These are phyloP conservation scores for Cephus sareptanus DNA, from an alignment of 2,888 invertebrate genomes.

Conservation along the genomic window DNA sequence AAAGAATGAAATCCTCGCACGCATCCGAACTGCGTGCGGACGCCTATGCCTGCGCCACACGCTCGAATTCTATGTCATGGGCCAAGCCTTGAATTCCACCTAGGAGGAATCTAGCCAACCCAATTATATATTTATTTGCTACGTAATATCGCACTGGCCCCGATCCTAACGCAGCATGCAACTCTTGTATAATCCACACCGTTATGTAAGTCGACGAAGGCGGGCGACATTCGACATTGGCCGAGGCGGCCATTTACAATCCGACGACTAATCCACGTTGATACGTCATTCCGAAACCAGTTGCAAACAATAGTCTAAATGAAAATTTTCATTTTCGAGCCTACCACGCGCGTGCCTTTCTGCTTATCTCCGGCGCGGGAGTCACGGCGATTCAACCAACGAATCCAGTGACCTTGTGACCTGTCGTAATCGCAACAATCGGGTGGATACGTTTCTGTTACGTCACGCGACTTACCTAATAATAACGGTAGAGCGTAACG, in stretches of 20 bases:
- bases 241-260: background rate
- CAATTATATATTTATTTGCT: conserved; percentile 57
- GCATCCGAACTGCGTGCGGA: background rate
- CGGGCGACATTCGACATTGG: conserved; percentile 30
- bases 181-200: conserved; percentile 49
- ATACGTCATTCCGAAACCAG: background rate
- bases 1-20: background rate
- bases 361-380: background rate
- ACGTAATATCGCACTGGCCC: conserved; percentile 57
- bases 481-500: background rate
- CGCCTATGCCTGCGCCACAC: background rate
- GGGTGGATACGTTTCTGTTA: background rate
- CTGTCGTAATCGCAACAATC: background rate
- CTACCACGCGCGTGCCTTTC: background rate
- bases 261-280: background rate
- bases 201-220: conserved; percentile 42
- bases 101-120: conserved; percentile 50
- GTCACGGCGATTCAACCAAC: background rate
- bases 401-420: background rate
- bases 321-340: background rate
- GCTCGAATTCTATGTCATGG: conserved; percentile 54
- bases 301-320: background rate
- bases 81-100: conserved; percentile 53
- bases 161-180: conserved; percentile 53
- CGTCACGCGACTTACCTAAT: background rate